phyloP scores from a whole-genome alignment of 2,797 vertebrate species.

The Moxostoma hubbsi region DNA sequence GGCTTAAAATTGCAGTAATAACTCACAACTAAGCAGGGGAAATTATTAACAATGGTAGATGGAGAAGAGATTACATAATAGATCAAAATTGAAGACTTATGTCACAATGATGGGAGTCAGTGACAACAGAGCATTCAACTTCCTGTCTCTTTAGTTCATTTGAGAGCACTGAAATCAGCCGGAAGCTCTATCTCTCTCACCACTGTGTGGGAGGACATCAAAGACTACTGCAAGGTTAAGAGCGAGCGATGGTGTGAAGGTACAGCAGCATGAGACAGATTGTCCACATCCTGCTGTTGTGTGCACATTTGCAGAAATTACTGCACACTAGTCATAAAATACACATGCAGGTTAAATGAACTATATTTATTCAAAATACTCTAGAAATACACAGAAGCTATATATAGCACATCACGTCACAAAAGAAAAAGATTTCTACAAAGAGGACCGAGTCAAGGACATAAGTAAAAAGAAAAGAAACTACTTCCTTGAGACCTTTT shows the following conservation, averaged over 20 bases:
- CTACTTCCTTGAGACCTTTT: too few species aligned
- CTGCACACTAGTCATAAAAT: neutral
- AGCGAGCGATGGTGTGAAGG: constrained; percentile 9
- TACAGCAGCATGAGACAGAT: constrained; percentile 26
- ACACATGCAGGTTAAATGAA: neutral
- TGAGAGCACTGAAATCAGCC: neutral
- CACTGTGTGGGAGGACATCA: constrained; percentile 52
- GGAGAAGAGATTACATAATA: neutral
- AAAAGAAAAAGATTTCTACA: neutral
- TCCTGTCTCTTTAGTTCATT: constrained; percentile 1
- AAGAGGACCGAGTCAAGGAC: too few species aligned
- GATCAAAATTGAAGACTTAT: neutral
- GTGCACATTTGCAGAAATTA: constrained; percentile 7
- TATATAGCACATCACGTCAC: constrained; percentile 8
- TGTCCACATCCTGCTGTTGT: constrained; percentile 56
- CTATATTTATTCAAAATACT: constrained; percentile 1
- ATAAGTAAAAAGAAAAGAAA: neutral
- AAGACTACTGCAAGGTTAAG: neutral
- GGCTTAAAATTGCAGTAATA: neutral
- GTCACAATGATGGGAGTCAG: neutral
- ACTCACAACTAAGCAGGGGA: neutral
- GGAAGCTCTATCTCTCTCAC: constrained; percentile 2
- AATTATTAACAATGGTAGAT: neutral
- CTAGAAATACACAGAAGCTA: neutral
- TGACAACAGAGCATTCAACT: neutral